Evolutionary conservation across 1,140 invertebrate species (phyloP).

Genomic region (Drosophila persimilis): DNA sequence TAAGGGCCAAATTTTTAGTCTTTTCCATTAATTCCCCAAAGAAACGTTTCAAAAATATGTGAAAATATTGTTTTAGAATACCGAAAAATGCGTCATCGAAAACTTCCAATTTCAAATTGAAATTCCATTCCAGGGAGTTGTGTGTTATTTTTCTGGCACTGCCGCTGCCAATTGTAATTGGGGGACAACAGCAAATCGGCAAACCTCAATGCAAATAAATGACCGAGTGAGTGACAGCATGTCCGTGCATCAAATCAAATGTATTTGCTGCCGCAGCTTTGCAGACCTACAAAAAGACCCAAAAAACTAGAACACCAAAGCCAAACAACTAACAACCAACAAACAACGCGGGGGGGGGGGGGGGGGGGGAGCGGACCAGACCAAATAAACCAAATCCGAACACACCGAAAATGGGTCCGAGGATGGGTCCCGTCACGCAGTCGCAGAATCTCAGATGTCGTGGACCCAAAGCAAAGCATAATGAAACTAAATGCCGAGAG

Average conservation of each 20-base stretch:
- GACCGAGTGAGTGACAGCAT: conserved; percentile 43
- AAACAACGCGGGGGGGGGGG: conserved; percentile 26
- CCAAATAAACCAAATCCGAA: conserved; percentile 17
- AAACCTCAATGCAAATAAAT: conserved; percentile 71
- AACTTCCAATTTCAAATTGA: conserved; percentile 31
- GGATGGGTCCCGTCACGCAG: conserved; percentile 37
- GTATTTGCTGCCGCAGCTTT: conserved; percentile 67
- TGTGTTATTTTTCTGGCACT: conserved; percentile 1
- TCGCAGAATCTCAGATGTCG: conserved; percentile 41
- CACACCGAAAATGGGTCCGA: conserved; percentile 34
- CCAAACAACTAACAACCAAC: conserved; percentile 61
- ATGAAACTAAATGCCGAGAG: conserved; percentile 72
- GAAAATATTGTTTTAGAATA: neutral
- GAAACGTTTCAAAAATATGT: neutral
- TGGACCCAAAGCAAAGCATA: conserved; percentile 49
- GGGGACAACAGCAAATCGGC: conserved; percentile 52
- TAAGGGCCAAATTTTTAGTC: too few relatives aligned
- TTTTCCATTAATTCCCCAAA: too few relatives aligned
- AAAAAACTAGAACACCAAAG: conserved; percentile 46
- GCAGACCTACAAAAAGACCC: conserved; percentile 14
- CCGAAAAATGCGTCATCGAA: conserved; percentile 4
- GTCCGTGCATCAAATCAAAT: conserved; percentile 66
- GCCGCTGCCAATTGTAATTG: conserved; percentile 40
- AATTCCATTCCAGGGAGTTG: conserved; percentile 11
- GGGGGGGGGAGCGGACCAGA: conserved; percentile 12